Evolutionary conservation across 1,140 invertebrate species (phyloP).

Genomic region (Philopotamus ludificatus): DNA sequence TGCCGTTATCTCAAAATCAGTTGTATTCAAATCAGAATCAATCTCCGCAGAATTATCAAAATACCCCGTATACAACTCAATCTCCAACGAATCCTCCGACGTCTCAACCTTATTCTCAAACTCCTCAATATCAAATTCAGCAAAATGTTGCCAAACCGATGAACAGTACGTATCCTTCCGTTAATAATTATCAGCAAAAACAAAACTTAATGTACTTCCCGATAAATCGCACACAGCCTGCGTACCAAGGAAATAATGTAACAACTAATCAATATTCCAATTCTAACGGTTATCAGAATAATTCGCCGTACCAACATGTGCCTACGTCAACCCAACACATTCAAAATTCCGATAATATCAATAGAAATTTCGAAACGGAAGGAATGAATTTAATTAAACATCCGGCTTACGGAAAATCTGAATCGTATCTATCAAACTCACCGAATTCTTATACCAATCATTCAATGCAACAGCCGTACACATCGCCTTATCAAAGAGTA

Average conservation of each 20-base stretch:
- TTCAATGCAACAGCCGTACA: constrained; percentile 20
- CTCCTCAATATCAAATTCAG: constrained; percentile 17
- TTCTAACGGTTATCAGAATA: constrained; percentile 11
- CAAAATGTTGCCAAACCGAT: constrained; percentile 13
- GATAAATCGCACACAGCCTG: constrained; percentile 37
- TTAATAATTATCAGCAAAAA: constrained; percentile 35
- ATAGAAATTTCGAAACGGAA: constrained; percentile 29
- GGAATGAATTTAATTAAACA: constrained; percentile 32
- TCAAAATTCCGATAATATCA: constrained; percentile 45
- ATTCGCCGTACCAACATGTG: constrained; percentile 52
- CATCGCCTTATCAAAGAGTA: constrained; percentile 45
- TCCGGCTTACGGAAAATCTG: constrained; percentile 19
- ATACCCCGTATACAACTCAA: constrained; percentile 46
- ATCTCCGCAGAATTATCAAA: constrained; percentile 44
- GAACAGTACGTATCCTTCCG: constrained; percentile 25
- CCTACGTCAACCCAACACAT: constrained; percentile 52
- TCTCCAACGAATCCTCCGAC: constrained; percentile 45
- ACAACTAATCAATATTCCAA: constrained; percentile 19
- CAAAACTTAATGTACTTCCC: constrained; percentile 42
- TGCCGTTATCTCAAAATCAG: constrained; percentile 15
- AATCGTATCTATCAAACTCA: constrained; percentile 20
- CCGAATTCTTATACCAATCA: not conserved
- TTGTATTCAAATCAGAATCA: constrained; percentile 39
- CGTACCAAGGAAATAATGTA: constrained; percentile 9
- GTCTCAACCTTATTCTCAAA: constrained; percentile 43